phyloP scores from a whole-genome alignment of 2,113 vertebrate species.

The Grammomys dolichurus region DNA sequence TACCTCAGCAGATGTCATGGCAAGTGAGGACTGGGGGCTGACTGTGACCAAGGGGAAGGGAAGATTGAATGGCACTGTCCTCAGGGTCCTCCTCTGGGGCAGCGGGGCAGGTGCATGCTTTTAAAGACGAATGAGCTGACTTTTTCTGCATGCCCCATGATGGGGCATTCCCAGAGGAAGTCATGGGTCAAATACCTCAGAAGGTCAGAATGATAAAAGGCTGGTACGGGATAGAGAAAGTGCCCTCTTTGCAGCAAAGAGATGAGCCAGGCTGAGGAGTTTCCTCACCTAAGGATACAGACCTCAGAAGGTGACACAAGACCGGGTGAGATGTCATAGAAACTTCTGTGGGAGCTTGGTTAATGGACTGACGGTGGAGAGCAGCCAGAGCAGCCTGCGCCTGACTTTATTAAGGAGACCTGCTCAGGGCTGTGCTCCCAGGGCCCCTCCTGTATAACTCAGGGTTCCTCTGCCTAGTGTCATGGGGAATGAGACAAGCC shows the following conservation, averaged over 20 bases:
- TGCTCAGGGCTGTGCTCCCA: background rate
- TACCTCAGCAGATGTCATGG: background rate
- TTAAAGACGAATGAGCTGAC: background rate
- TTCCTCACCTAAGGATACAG: background rate
- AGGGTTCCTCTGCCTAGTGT: background rate
- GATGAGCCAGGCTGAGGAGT: background rate
- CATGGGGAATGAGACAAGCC: background rate
- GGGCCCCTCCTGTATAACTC: background rate
- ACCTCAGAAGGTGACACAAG: background rate
- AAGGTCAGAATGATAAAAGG: background rate
- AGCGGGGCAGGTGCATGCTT: background rate
- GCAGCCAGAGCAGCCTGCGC: background rate
- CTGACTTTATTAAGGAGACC: background rate
- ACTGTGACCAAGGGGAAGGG: background rate
- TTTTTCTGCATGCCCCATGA: background rate
- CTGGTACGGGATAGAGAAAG: background rate
- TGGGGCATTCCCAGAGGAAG: background rate
- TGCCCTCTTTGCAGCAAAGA: background rate
- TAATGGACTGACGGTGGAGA: background rate
- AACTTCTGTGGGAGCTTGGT: background rate
- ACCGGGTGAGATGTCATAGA: background rate
- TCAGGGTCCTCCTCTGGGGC: background rate
- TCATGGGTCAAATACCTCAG: background rate
- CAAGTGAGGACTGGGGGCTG: background rate
- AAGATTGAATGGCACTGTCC: background rate